These are phyloP conservation scores for Drosophila meridionalis DNA, from an alignment of 2,888 invertebrate species.

Conservation along the genomic window DNA sequence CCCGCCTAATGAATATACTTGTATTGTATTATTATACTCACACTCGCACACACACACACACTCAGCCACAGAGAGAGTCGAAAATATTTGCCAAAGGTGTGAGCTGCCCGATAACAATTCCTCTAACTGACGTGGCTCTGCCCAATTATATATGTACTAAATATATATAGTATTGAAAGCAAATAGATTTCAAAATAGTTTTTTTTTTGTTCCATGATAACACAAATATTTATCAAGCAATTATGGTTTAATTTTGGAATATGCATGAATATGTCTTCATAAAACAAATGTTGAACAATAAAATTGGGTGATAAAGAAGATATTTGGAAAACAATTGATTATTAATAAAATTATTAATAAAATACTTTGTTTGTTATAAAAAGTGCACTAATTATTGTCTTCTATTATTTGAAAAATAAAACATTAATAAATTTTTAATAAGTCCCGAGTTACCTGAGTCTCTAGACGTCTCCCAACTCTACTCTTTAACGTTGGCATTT, in stretches of 20 bases:
- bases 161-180: background rate
- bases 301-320: no score
- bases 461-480: background rate
- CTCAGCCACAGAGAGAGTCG: conserved; percentile 1
- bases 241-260: background rate
- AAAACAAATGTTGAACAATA: no score
- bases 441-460: background rate
- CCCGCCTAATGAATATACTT: conserved; percentile 61
- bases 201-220: background rate
- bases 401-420: no score
- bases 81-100: conserved; percentile 52
- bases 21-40: conserved; percentile 38
- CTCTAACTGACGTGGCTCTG: conserved; percentile 5
- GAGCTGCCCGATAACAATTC: conserved; percentile 25
- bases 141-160: background rate
- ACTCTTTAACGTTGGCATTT: background rate
- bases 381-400: background rate
- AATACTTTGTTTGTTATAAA: no score
- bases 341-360: no score
- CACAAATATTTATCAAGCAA: background rate
- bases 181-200: background rate
- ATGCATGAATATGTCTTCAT: background rate
- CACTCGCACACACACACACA: conserved; percentile 1
- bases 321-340: no score
- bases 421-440: background rate